Evolutionary conservation across 2,113 vertebrate genomes (phyloP), one percentile per base, ranked within the genome.

Genomic region (Chaenogobius annularis): DNA sequence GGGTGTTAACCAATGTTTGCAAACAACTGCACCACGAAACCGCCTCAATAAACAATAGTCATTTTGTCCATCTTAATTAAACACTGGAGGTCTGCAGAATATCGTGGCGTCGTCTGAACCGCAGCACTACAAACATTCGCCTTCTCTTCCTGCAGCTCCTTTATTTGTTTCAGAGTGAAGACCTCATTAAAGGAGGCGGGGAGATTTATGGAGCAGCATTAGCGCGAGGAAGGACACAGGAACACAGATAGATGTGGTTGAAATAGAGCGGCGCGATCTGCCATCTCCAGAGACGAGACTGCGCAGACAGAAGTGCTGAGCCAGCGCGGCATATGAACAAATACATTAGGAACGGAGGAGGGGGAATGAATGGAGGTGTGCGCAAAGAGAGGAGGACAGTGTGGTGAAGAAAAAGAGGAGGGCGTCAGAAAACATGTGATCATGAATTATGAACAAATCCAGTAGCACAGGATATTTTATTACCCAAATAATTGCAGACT

Each of bases 171-270:
- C 20, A 26, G 19, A 71, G 81, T n/a, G 55, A 68, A 77, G 69
- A 55, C 69, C 61, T 87, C 89, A 88, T 90, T 90, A 87, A 68
- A 69, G 75, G 10, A 69, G 80, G 73, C 73, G 64, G 73, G 11
- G 66, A 81, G 89, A 90, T 91, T 88, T 88, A 91, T 88, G 86
- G 64, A 54, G 74, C 76, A 26, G 55, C 87, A 80, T 89, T 85
- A 90, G 74, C 7, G 70, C 19, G 71, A 69, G 80, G 78, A 83
- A 74, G 84, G 78, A 84, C 68, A 75, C 69, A 46, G 56, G 62
- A 69, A 77, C 65, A 70, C 22, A 73, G 82, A 69, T 67, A 63
- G 61, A 63, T 63, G 61, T 10, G 65, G 61, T 74, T 78, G 68
- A 80, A 83, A 80, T 20, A 68, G 74, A 77, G 75, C 48, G 61